Conservation (phyloP, 2,797 vertebrate genomes). For the Myoxocephalus aenaeus region DNA sequence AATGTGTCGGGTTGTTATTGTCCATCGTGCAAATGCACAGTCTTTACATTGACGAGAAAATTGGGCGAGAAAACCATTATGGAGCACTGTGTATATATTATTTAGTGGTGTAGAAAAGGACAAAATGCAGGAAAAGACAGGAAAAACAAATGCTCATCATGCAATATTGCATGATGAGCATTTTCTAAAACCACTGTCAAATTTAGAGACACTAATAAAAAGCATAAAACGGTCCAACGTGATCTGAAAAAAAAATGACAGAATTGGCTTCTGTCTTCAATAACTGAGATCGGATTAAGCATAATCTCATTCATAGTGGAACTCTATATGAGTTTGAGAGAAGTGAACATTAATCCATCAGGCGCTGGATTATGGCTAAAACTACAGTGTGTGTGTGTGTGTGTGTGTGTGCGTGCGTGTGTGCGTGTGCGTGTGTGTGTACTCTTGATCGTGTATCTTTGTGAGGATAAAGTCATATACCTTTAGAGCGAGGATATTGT, state of each 20-base stretch:
- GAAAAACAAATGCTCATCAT: too few relatives aligned
- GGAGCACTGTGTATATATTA: background rate
- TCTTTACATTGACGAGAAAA: background rate
- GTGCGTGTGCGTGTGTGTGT: too few relatives aligned
- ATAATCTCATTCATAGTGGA: conserved; percentile 23
- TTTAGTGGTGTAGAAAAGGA: background rate
- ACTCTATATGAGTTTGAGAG: background rate
- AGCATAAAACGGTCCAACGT: background rate
- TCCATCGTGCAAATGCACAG: too few relatives aligned
- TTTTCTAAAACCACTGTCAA: background rate
- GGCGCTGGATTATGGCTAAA: conserved; percentile 7
- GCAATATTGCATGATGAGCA: background rate
- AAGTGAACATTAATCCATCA: conserved; percentile 36
- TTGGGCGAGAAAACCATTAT: background rate
- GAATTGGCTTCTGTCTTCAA: background rate
- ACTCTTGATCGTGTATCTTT: background rate
- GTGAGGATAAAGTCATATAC: background rate
- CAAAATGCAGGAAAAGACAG: background rate
- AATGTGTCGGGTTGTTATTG: background rate
- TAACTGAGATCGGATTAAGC: background rate
- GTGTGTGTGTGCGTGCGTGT: too few relatives aligned
- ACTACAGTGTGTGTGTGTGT: background rate
- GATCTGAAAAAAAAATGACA: background rate
- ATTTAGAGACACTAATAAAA: background rate
- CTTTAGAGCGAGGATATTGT: background rate